Evolutionary conservation across 1,140 invertebrate genomes (phyloP).

Genomic region (Planococcus citri): DNA sequence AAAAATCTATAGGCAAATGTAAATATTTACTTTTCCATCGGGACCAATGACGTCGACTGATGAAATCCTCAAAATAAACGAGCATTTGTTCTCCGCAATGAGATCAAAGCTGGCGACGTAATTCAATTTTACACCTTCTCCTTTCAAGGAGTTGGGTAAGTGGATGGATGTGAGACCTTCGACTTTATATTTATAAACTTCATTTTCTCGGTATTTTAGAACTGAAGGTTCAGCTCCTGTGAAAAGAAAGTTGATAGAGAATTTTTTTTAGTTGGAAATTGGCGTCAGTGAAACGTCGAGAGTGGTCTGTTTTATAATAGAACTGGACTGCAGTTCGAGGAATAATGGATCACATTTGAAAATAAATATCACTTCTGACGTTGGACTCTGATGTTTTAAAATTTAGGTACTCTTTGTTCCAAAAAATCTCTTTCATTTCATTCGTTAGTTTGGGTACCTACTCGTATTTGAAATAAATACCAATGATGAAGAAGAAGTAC

Average conservation of each 20-base stretch:
- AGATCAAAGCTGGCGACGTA: neutral
- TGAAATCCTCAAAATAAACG: neutral
- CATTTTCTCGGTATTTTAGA: constrained; percentile 9
- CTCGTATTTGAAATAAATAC: too few species aligned
- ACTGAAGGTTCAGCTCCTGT: neutral
- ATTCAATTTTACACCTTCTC: neutral
- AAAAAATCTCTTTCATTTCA: too few species aligned
- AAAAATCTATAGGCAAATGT: too few species aligned
- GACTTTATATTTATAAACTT: neutral
- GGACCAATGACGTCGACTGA: neutral
- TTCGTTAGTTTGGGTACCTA: too few species aligned
- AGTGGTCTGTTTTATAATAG: too few species aligned
- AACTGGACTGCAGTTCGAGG: too few species aligned
- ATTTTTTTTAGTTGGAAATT: neutral
- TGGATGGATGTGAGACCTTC: constrained; percentile 6
- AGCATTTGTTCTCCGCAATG: neutral
- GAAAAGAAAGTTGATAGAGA: too few species aligned
- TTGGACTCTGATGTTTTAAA: too few species aligned
- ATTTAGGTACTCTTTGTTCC: too few species aligned
- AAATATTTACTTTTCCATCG: neutral
- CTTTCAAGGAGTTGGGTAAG: constrained; percentile 5
- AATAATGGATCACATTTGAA: too few species aligned
- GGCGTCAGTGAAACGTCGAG: too few species aligned
- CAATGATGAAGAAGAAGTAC: neutral
- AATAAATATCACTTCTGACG: too few species aligned